These are phyloP conservation scores for Tubulanus polymorphus DNA, from an alignment of 2,888 invertebrate species.

Conservation along the genomic window DNA sequence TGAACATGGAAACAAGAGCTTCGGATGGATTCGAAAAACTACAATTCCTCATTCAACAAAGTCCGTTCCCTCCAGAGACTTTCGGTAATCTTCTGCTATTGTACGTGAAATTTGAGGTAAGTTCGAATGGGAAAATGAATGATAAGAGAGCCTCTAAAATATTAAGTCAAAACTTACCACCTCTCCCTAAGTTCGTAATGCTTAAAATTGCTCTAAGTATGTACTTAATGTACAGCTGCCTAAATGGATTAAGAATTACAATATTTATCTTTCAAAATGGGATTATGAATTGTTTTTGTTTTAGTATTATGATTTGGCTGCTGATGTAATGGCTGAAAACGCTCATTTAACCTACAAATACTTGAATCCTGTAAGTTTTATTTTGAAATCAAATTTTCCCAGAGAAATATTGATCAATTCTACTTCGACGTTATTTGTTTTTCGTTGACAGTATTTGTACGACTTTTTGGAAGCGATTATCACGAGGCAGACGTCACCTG, in stretches of 20 bases:
- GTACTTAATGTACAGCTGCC: no score
- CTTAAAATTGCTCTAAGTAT: no score
- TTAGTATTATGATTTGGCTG: conserved; percentile 88
- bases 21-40: conserved; percentile 92
- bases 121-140: no score
- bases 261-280: no score
- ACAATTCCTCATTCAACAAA: conserved; percentile 89
- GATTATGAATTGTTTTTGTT: no score
- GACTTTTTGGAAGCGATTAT: conserved; percentile 95
- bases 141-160: no score
- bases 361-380: conserved; percentile 70
- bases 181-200: no score
- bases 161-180: no score
- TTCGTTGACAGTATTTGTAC: conserved; percentile 68
- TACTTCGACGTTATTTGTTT: neutral
- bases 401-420: neutral
- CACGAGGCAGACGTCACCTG: conserved; percentile 93
- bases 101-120: conserved; percentile 87
- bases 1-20: conserved; percentile 82
- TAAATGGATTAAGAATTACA: no score
- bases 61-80: conserved; percentile 95
- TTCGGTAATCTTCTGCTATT: conserved; percentile 90
- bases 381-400: neutral
- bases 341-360: conserved; percentile 94
- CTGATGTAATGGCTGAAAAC: conserved; percentile 96